Evolutionary conservation across 2,797 vertebrate genomes (phyloP), one percentile per base, ranked within the genome.

Genomic region (Neostethus bicornis): DNA sequence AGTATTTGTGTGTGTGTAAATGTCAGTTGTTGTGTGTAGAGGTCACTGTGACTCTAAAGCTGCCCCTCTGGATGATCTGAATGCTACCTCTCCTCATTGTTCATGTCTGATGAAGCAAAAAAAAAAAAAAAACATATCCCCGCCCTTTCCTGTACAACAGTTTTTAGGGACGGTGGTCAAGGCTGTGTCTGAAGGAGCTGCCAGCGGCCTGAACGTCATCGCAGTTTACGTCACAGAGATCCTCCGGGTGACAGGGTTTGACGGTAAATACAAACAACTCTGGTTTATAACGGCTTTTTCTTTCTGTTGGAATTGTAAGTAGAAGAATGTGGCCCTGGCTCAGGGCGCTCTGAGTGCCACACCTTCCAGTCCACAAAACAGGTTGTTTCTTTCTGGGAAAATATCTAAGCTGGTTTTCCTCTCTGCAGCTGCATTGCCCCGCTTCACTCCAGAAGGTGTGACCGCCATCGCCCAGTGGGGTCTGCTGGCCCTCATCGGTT

Each of bases 141-240:
- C 56, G 2, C 38, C 7, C 16, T 53, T 24, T 47, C 49, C 31
- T 55, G 4, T 32, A 13, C 44, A 16, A 24, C 69, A 93, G 92
- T 89, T 89, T 72, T 59, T 91, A 4, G 73, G 90, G 62, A 91
- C 74, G 62, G 79, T 85, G 63, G 87, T 93, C 72, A 75, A 80
- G 34, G 88, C 90, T 73, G 51, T 93, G 50, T 90, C 92, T 9
- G 90, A 92, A 64, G 92, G 92, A 53, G 91, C 89, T 25, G 92
- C 92, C 51, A 92, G 90, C 7, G 92, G 92, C 62, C 87, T 93
- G 41, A 93, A 93, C 2, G 92, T 93, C 81, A 91, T 93, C 3
- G 90, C 90, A 1, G 92, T 91, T 34, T 92, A 90, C 21, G 79
- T 91, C 63, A 78, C 89, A 1, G 92, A 93, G 83, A 90, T 93